Conservation (phyloP, 2,888 invertebrate species). For the Bellardia bayeri region DNA sequence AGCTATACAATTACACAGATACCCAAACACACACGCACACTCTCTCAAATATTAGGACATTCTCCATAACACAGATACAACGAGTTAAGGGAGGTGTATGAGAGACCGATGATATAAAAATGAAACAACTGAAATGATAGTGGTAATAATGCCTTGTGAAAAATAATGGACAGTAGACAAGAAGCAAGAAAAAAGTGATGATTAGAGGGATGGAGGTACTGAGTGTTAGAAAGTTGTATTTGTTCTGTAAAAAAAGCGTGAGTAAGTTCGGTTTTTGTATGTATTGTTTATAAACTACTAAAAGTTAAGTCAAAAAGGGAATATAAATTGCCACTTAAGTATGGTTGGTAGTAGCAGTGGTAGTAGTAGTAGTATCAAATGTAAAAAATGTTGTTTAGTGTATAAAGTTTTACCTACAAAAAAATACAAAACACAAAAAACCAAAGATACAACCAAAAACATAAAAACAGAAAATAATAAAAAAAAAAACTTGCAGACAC, state of each 20-base stretch:
- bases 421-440: conserved; percentile 40
- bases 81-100: conserved; percentile 1
- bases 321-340: conserved; percentile 84
- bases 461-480: conserved; percentile 4
- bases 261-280: conserved; percentile 9
- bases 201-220: neutral
- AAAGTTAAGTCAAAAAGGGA: conserved; percentile 79
- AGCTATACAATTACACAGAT: conserved; percentile 16
- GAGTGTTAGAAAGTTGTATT: conserved; percentile 1
- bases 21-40: neutral
- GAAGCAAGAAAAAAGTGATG: conserved; percentile 3
- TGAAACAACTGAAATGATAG: conserved; percentile 50
- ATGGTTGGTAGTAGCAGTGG: conserved; percentile 71
- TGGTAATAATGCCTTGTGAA: conserved; percentile 62
- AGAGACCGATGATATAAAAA: conserved; percentile 33
- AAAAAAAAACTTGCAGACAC: conserved; percentile 35
- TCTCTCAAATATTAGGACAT: neutral
- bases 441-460: neutral
- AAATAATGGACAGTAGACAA: conserved; percentile 46
- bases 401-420: conserved; percentile 62
- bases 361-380: conserved; percentile 70
- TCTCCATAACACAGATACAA: neutral
- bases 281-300: conserved; percentile 54
- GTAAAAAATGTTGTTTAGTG: conserved; percentile 67
- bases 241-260: neutral